A percentile compares a stretch with the other conserved stretches of the same genome.
These are phyloP conservation scores for Cheilosia grossa DNA, from an alignment of 2,888 invertebrate species.

Conservation along the genomic window DNA sequence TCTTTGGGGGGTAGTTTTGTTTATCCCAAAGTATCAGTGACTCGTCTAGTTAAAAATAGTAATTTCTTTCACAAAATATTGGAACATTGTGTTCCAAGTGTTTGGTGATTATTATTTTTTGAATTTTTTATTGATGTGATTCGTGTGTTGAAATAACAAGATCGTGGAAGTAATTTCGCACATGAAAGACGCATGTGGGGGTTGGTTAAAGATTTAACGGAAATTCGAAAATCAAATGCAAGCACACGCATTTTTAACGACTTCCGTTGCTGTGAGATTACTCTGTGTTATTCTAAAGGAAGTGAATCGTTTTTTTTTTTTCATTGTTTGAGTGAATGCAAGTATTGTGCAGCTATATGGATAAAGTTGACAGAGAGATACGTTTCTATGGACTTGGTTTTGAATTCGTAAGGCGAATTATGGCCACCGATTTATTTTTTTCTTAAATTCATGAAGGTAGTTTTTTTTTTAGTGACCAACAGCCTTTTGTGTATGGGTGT, in stretches of 20 bases:
- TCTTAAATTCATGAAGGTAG: too few species aligned
- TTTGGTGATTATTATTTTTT: constrained; percentile 10
- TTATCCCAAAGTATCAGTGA: constrained; percentile 12
- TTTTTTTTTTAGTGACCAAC: too few species aligned
- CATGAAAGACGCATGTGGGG: not conserved
- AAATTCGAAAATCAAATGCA: constrained; percentile 72
- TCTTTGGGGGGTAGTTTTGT: constrained; percentile 13
- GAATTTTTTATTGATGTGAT: constrained; percentile 15
- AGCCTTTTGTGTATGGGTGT: too few species aligned
- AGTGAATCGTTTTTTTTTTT: constrained; percentile 38
- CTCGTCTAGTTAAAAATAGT: constrained; percentile 30
- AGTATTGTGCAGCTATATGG: constrained; percentile 19
- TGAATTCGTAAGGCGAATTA: too few species aligned
- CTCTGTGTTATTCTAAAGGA: constrained; percentile 28
- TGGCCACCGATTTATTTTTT: too few species aligned
- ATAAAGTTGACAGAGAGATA: not conserved
- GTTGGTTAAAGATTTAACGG: constrained; percentile 35
- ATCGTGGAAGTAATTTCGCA: constrained; percentile 28
- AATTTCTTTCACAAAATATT: not conserved
- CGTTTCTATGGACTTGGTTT: not conserved
- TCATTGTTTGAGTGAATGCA: constrained; percentile 11
- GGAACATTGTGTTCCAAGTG: not conserved
- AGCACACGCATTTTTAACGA: constrained; percentile 48
- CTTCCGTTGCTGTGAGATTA: constrained; percentile 45
- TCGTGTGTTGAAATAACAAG: constrained; percentile 6